Evolutionary conservation across 2,888 invertebrate species (phyloP), one percentile per base, ranked within the genome.

Genomic region (Dryococelus australis): DNA sequence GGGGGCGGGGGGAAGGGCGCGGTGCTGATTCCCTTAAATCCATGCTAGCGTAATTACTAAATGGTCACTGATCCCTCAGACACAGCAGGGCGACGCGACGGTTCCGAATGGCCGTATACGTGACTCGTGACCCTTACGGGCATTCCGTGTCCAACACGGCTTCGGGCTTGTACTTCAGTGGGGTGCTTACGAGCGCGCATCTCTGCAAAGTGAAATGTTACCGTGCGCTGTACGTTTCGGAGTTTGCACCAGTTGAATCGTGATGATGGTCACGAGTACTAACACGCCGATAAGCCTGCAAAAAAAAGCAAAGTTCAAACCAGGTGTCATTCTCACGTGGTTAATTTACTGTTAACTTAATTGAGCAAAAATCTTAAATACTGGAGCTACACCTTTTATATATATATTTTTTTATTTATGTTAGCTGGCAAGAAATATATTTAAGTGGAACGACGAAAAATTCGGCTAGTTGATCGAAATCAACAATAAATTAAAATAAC

Each of bases 21-120:
- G 24, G 65, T 8, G n/a, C 6, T 65, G 65, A 65, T 65, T 65
- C 65, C 65, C 65, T 65, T n/a, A n/a, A 65, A 65, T 65, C 65
- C 65, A 65, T n/a, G 65, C 65, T 20, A n/a, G 65, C 65, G 65
- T 65, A 65, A 65, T 65, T 65, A 65, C 65, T 65, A 65, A 65
- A 65, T 65, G 65, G 65, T 65, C 65, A n/a, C 65, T 65, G 65
- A 65, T 65, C 65, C 65, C 65, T 65, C 65, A 65, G 65, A 65
- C 65, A n/a, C 65, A n/a, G 65, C n/a, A 20, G n/a, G 16, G 65
- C 6, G 16, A 24, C 65, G 65, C 6, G 16, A 24, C 65, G 8
- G 8, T 24, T n/a, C 24, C 65, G 65, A n/a, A 20, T n/a, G 65
- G 65, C 20, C 65, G 10, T 65, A 65, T 20, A 0, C 65, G 65